Base-by-base conservation (phyloP, 1,140 invertebrate species). In the Pinna nobilis region DNA sequence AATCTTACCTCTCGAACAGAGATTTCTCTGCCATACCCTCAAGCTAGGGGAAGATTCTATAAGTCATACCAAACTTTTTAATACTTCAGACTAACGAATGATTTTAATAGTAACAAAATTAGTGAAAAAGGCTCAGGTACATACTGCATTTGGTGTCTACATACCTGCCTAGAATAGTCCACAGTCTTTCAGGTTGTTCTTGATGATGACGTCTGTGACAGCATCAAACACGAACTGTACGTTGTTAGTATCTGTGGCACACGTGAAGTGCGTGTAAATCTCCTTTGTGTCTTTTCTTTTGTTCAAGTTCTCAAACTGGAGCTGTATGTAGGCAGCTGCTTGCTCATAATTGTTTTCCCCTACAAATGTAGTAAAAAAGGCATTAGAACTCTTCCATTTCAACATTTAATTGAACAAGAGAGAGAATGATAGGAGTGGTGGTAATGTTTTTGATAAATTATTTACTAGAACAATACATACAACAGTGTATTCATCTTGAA, bases 161-260 rank as follows among this genome's bases (percentile, higher is more conserved):
- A n/a, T 75, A 63, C 53, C 32, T 67, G 41, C 59, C 71, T 77
- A 94, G 84, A 93, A 94, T 39, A 96, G 91, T 64, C 96, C 97
- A 90, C 95, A 96, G 90, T 97, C 95, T 89, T 95, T 96, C 57
- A 98, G 91, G 90, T 97, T 97, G 85, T 96, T 95, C 86, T 96
- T 96, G 85, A 98, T 99, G 90, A 99, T 99, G 89, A 99, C 98
- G 92, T 99, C 98, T 84, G 98, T 98, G 89, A 99, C 98, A 77
- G 98, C 98, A 91, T 99, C 98, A 91, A 99, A 98, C 89, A 99
- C 98, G 92, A 99, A 99, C 93, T 99, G 98, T 86, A 99, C 99
- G 92, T 99, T 99, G 91, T 95, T 97, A 83, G 98, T 99, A 91
- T 99, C 98, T 77, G 98, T 99, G 88, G 98, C 98, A 92, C 98